Evolutionary conservation across 2,888 invertebrate species (phyloP), one percentile per base, ranked within the genome.

Genomic region (Sericinus montela): DNA sequence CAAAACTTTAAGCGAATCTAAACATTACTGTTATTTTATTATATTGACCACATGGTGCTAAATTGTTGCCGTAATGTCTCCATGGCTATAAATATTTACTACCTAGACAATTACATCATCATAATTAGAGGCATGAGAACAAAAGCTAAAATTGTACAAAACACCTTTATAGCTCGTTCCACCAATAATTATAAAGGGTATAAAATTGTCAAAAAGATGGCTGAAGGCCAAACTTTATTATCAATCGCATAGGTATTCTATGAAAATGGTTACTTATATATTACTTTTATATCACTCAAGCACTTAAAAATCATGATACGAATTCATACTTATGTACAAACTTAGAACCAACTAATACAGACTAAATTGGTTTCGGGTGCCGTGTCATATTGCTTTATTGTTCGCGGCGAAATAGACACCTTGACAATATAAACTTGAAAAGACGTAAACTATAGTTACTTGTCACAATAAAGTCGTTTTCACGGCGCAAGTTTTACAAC

Each of bases 301-400:
- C n/a, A n/a, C n/a, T n/a, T n/a, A n/a, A n/a, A n/a, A n/a, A n/a
- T n/a, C n/a, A n/a, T n/a, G n/a, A n/a, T n/a, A n/a, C n/a, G n/a
- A n/a, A n/a, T n/a, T n/a, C n/a, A 37, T 4, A 10, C 19, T 37
- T 13, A 40, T 10, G 1, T 15, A 41, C 8, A 30, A 25, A 25
- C 8, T 38, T 39, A 32, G 14, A 25, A 39, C 13, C 35, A 41
- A 25, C 40, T 11, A n/a, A 28, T 19, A 15, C 13, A 36, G 36
- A 30, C 41, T 41, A 30, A 25, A 46, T 46, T 51, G 32, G 45
- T 37, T 45, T 28, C 45, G 45, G 44, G 16, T 13, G 45, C 28
- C 45, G 42, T 46, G 14, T 32, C 8, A 37, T 38, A 51, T 45
- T 42, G 45, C 32, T 19, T 32, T 37, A 42, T 51, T 51, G 50